Evolutionary conservation across 2,113 vertebrate genomes (phyloP).

Genomic region (Cyanoliseus patagonus): DNA sequence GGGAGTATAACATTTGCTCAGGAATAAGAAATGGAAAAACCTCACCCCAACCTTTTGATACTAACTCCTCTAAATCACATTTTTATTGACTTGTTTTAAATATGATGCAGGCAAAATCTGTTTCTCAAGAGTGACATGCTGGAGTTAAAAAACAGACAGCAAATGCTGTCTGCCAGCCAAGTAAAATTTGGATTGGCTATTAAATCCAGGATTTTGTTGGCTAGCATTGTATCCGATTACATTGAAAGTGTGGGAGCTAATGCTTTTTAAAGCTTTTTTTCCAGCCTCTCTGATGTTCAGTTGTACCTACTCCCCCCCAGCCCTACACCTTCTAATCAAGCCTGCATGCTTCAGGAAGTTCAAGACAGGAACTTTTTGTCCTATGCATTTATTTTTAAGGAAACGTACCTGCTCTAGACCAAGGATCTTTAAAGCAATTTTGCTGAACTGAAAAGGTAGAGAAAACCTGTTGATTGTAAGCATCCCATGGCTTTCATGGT

Average conservation of each 20-base stretch:
- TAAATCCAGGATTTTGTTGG: slow-evolving; percentile 47
- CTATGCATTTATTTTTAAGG: background rate
- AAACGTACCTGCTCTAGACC: background rate
- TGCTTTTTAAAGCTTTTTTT: slow-evolving; percentile 13
- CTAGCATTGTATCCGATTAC: slow-evolving; percentile 25
- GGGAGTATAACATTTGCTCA: background rate
- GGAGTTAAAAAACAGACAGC: slow-evolving; percentile 47
- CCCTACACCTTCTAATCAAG: background rate
- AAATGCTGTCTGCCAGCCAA: slow-evolving; percentile 34
- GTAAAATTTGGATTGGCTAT: slow-evolving; percentile 52
- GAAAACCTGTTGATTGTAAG: background rate
- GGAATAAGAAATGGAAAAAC: slow-evolving; percentile 3
- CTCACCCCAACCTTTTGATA: background rate
- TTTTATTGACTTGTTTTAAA: slow-evolving; percentile 49
- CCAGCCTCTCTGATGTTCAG: background rate
- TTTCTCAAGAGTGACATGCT: slow-evolving; percentile 23
- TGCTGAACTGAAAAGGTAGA: background rate
- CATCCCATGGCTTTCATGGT: background rate
- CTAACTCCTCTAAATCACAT: background rate
- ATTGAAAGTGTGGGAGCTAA: slow-evolving; percentile 28
- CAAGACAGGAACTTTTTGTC: slow-evolving; percentile 4
- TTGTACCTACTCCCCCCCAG: background rate
- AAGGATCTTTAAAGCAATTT: background rate
- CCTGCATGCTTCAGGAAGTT: background rate
- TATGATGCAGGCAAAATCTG: background rate